Percentiles rank a stretch among this genome's conserved stretches.
These are phyloP conservation scores for Passer domesticus DNA, from an alignment of 2,113 vertebrate genomes.

Conservation along the genomic window DNA sequence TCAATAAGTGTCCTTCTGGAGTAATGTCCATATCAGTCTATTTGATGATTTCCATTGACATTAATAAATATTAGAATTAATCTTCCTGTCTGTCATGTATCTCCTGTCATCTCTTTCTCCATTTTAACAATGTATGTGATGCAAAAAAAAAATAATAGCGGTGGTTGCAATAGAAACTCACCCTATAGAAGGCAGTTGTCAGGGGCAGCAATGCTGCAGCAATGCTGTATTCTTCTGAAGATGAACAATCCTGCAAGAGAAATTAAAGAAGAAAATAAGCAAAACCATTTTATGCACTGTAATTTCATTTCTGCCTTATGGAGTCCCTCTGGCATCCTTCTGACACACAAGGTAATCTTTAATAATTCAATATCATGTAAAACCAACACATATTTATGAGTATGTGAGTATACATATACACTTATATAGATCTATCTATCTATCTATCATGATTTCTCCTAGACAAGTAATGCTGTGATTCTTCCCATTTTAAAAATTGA, in stretches of 20 bases:
- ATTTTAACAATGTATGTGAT: background rate
- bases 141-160: background rate
- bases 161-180: constrained; percentile 71
- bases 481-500: background rate
- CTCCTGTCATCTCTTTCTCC: background rate
- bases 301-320: background rate
- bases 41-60: background rate
- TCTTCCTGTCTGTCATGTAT: rapidly evolving
- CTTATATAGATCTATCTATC: too few relatives aligned
- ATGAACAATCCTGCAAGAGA: constrained; percentile 91
- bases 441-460: background rate
- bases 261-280: constrained; percentile 51
- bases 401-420: too few relatives aligned
- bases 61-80: background rate
- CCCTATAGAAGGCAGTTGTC: constrained; percentile 94
- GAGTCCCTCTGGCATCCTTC: background rate
- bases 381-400: background rate
- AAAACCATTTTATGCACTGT: background rate
- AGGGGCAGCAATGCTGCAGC: constrained; percentile 91
- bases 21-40: background rate
- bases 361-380: background rate
- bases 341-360: background rate
- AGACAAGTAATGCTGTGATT: background rate
- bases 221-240: constrained; percentile 91
- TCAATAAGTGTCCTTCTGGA: background rate